These are phyloP conservation scores for Drosophila nigritarsus DNA, from an alignment of 2,888 invertebrate genomes.

Conservation along the genomic window DNA sequence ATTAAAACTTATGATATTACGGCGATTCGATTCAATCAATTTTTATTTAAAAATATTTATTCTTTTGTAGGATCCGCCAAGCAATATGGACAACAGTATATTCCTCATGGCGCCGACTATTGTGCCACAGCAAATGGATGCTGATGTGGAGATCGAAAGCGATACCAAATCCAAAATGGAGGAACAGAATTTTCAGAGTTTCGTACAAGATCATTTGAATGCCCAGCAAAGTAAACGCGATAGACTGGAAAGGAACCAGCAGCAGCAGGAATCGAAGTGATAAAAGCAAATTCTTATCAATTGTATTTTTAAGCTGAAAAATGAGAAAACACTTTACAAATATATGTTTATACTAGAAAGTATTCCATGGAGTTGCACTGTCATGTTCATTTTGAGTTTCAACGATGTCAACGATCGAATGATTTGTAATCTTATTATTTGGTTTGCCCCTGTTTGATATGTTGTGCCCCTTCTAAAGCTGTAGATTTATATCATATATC, in stretches of 20 bases:
- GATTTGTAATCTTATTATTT: not conserved
- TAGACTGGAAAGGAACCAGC: constrained; percentile 37
- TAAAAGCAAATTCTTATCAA: not conserved
- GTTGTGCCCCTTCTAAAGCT: not conserved
- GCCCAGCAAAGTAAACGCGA: constrained; percentile 68
- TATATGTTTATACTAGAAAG: not conserved
- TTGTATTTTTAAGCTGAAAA: not conserved
- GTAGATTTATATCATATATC: not conserved
- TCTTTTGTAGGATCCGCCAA: constrained; percentile 7
- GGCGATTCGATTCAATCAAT: no score
- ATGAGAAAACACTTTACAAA: not conserved
- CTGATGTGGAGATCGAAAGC: constrained; percentile 48
- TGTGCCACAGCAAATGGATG: constrained; percentile 22
- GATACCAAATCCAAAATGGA: constrained; percentile 76
- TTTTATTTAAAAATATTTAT: not conserved
- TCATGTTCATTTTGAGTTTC: not conserved
- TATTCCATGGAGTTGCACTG: not conserved
- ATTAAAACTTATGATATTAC: no score
- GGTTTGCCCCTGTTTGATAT: not conserved
- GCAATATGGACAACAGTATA: constrained; percentile 21
- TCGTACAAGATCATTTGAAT: constrained; percentile 76
- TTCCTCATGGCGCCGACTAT: constrained; percentile 26
- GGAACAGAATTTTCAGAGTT: constrained; percentile 83
- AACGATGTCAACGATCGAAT: not conserved
- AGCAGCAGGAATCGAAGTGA: not conserved